These are phyloP conservation scores for Ophiodon elongatus DNA, from an alignment of 2,113 vertebrate genomes.

Conservation along the genomic window DNA sequence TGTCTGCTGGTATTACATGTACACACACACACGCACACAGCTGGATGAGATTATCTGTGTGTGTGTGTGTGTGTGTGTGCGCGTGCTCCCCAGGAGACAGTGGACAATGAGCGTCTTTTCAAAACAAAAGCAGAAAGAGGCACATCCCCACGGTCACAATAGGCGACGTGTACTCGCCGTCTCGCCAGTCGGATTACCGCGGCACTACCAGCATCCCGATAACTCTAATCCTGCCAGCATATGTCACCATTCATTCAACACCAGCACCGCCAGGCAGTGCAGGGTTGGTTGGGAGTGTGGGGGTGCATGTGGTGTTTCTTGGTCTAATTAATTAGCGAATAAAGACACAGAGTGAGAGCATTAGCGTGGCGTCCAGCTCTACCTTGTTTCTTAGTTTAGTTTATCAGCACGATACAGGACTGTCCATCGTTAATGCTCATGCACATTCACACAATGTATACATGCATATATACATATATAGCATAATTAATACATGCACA, in stretches of 20 bases:
- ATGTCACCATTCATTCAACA: conserved; percentile 35
- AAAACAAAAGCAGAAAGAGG: conserved; percentile 60
- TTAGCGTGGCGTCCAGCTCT: conserved; percentile 51
- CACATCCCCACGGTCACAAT: conserved; percentile 47
- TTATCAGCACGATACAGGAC: conserved; percentile 82
- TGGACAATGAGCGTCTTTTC: conserved; percentile 65
- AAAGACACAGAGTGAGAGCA: conserved; percentile 73
- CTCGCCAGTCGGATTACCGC: conserved; percentile 62
- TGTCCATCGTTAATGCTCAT: conserved; percentile 57
- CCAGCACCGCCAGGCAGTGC: background rate
- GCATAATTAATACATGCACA: background rate
- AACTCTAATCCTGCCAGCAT: conserved; percentile 72
- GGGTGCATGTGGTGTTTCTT: conserved; percentile 15
- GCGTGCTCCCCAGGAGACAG: conserved; percentile 39
- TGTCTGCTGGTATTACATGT: conserved; percentile 47
- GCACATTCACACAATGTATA: conserved; percentile 6
- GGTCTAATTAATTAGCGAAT: conserved; percentile 82
- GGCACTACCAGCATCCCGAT: conserved; percentile 40
- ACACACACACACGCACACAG: conserved; percentile 42
- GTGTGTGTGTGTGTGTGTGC: conserved; percentile 38
- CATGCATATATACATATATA: background rate
- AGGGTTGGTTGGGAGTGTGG: background rate
- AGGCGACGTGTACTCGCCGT: conserved; percentile 18
- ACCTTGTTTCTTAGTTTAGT: conserved; percentile 35
- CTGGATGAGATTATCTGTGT: conserved; percentile 67